Percentiles rank a stretch among this genome's conserved stretches.
These are phyloP conservation scores for Laticauda laticaudata DNA, from an alignment of 2,113 vertebrate genomes.

Conservation along the genomic window DNA sequence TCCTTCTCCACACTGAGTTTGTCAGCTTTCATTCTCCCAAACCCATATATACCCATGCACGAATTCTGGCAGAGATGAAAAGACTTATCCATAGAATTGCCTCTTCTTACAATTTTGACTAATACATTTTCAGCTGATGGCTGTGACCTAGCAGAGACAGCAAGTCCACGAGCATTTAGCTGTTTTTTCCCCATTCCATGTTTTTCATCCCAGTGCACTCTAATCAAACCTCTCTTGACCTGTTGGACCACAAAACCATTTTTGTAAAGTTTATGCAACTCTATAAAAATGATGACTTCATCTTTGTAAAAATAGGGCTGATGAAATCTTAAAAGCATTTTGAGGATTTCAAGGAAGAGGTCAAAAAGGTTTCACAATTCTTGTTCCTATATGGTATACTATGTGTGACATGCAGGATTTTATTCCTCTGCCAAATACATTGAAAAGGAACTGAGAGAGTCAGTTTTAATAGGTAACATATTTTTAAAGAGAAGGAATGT, in stretches of 20 bases:
- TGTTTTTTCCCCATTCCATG: constrained; percentile 4
- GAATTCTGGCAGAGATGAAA: background rate
- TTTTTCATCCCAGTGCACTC: background rate
- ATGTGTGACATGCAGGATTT: background rate
- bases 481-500: constrained; percentile 25
- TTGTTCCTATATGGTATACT: constrained; percentile 10
- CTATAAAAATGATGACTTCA: constrained; percentile 19
- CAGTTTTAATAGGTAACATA: constrained; percentile 13
- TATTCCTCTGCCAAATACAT: constrained; percentile 24
- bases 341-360: constrained; percentile 9
- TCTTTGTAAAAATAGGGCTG: constrained; percentile 6
- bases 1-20: background rate
- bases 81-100: background rate
- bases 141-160: background rate
- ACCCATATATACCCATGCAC: background rate
- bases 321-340: background rate
- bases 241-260: constrained; percentile 19
- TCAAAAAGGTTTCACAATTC: background rate
- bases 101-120: background rate
- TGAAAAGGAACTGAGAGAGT: constrained; percentile 11
- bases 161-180: background rate
- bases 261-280: constrained; percentile 18
- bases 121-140: background rate
- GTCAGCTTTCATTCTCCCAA: background rate
- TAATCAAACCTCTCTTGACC: background rate